phyloP scores from a whole-genome alignment of 2,797 vertebrate species.

The Anas acuta region DNA sequence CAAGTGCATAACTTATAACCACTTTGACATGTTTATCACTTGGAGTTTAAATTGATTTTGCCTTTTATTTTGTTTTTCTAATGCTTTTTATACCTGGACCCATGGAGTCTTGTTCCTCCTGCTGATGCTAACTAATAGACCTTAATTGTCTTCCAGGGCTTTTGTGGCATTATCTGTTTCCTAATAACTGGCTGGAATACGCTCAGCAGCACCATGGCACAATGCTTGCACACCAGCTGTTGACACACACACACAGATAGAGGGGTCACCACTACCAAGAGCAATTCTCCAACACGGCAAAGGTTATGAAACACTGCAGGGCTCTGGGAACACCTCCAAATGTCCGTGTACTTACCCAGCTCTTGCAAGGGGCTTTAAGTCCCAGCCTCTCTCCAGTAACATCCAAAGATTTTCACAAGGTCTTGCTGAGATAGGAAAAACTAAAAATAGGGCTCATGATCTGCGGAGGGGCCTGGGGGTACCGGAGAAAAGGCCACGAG shows the following conservation, averaged over 20 bases:
- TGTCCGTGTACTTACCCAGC: rapidly evolving
- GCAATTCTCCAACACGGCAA: background rate
- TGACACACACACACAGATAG: background rate
- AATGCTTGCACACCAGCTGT: background rate
- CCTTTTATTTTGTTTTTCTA: background rate
- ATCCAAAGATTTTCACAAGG: background rate
- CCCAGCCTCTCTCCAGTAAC: background rate
- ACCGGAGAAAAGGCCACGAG: background rate
- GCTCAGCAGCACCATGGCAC: background rate
- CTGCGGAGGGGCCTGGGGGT: background rate
- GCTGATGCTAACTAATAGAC: background rate
- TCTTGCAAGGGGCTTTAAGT: background rate
- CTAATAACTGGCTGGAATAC: background rate
- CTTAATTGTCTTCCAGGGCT: background rate
- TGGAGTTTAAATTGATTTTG: background rate
- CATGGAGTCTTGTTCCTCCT: background rate
- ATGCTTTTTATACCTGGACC: background rate
- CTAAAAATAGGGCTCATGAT: background rate
- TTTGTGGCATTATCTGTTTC: background rate
- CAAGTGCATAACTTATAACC: background rate
- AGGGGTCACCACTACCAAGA: background rate
- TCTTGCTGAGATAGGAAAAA: background rate
- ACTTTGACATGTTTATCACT: background rate
- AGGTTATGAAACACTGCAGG: background rate
- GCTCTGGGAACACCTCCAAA: rapidly evolving